These are phyloP conservation scores for Adelges cooleyi DNA, from an alignment of 1,140 invertebrate species.

Conservation along the genomic window DNA sequence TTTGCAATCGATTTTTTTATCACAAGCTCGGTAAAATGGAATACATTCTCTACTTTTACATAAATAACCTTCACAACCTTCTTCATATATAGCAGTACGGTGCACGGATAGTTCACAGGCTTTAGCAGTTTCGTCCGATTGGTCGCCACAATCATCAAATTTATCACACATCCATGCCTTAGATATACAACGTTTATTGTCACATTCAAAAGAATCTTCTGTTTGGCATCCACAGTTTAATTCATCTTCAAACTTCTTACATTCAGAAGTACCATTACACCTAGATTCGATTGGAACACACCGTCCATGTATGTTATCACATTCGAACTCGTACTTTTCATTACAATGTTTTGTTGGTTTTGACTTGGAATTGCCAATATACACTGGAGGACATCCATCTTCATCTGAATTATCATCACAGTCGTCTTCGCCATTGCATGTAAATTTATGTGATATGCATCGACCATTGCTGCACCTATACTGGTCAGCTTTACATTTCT, in stretches of 20 bases:
- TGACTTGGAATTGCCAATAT: neutral
- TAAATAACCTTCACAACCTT: slow-evolving; percentile 36
- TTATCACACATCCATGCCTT: slow-evolving; percentile 54
- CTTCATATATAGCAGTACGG: neutral
- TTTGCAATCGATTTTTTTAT: slow-evolving; percentile 32
- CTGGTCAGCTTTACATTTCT: slow-evolving; percentile 44
- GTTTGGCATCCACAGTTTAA: slow-evolving; percentile 15
- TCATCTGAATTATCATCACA: slow-evolving; percentile 48
- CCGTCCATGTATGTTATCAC: neutral
- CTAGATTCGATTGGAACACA: slow-evolving; percentile 12
- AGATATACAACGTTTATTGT: slow-evolving; percentile 48
- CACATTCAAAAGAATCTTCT: slow-evolving; percentile 19
- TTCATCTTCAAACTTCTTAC: slow-evolving; percentile 2
- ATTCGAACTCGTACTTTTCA: slow-evolving; percentile 24
- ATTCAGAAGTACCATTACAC: neutral
- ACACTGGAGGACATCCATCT: neutral
- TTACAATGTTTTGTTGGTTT: slow-evolving; percentile 3
- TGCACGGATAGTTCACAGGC: neutral
- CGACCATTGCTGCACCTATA: slow-evolving; percentile 43
- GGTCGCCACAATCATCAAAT: slow-evolving; percentile 50
- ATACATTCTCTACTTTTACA: slow-evolving; percentile 41
- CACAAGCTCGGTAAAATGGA: slow-evolving; percentile 32
- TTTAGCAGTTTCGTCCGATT: slow-evolving; percentile 46
- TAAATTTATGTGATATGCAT: slow-evolving; percentile 42
- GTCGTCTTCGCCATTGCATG: slow-evolving; percentile 45